Evolutionary conservation across 2,797 vertebrate genomes (phyloP), one percentile per base, ranked within the genome.

Genomic region (Acanthurus lineatus): DNA sequence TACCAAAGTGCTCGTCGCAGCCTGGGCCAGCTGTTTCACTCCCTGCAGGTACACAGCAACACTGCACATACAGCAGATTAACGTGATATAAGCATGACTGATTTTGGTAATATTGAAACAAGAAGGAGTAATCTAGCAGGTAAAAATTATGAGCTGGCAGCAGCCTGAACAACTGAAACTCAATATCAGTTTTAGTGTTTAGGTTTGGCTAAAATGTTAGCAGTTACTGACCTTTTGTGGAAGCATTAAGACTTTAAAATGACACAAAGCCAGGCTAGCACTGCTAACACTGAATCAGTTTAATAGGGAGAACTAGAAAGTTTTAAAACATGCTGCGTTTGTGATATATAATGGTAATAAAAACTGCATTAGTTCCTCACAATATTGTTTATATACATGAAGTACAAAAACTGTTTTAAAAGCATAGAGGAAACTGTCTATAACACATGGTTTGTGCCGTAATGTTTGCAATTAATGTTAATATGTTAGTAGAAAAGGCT

Each of bases 21-120:
- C 77, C 86, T 97, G 15, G 96, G 97, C 0, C 95, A 94, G 44
- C 93, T 96, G 0, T 92, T 96, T 22, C 96, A 97, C 58, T 94
- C 96, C 10, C 84, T 97, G 69, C 96, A 97, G 96, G 97, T 97
- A 87, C 47, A 54, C 6, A 22, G 17, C 2, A 6, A 28, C 17
- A 7, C 9, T 42, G 6, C 20, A 45, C 45, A 8, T 2, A 56
- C 10, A 8, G n/a, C 19, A 14, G 4, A 40, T 52, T 4, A 12
- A 3, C 52, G n/a, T 42, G 35, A 32, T 49, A n/a, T 5, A 44
- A 35, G 17, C 15, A 10, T 9, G n/a, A 61, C 14, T 7, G 45
- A 22, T 20, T 45, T 5, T 25, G 56, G 25, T 19, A 38, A 8
- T 17, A 0, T 12, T 20, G 16, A 12, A n/a, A 40, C 14, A 14